Percentiles rank a stretch among this genome's conserved stretches.
These are phyloP conservation scores for Lutjanus argentimaculatus DNA, from an alignment of 2,797 vertebrate species.

Conservation along the genomic window DNA sequence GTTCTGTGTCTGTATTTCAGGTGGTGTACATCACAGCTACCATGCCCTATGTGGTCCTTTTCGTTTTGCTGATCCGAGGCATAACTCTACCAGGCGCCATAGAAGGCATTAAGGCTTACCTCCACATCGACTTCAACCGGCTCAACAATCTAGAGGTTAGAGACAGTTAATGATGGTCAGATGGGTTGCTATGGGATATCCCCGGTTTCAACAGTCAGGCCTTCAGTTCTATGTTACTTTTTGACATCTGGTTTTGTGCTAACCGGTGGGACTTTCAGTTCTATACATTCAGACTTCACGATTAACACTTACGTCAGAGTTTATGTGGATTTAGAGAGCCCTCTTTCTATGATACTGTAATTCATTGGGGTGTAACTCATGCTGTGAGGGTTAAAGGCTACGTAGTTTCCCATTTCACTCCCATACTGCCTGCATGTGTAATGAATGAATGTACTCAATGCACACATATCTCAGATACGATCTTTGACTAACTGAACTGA, in stretches of 20 bases:
- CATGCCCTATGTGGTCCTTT: conserved; percentile 95
- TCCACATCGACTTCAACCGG: conserved; percentile 93
- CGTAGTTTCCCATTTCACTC: conserved; percentile 22
- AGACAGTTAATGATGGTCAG: not conserved
- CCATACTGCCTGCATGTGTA: conserved; percentile 16
- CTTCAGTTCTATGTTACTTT: not conserved
- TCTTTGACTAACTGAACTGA: conserved; percentile 26
- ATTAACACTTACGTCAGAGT: not conserved
- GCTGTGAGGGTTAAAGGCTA: conserved; percentile 18
- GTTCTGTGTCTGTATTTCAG: conserved; percentile 75
- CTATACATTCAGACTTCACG: not conserved
- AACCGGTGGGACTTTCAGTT: not conserved
- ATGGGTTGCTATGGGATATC: not conserved
- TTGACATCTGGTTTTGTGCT: conserved; percentile 2
- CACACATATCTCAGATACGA: conserved; percentile 15
- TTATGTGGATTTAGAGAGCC: conserved; percentile 13
- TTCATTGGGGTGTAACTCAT: conserved; percentile 11
- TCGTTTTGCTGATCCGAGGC: conserved; percentile 95
- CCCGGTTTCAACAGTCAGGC: not conserved
- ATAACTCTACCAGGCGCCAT: conserved; percentile 94
- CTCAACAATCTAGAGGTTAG: conserved; percentile 94
- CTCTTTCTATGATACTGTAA: conserved; percentile 16
- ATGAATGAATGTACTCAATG: conserved; percentile 31
- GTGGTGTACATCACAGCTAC: conserved; percentile 99
- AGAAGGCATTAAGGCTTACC: conserved; percentile 94